Conservation (phyloP, 2,113 vertebrate genomes). For the Nibea albiflora region DNA sequence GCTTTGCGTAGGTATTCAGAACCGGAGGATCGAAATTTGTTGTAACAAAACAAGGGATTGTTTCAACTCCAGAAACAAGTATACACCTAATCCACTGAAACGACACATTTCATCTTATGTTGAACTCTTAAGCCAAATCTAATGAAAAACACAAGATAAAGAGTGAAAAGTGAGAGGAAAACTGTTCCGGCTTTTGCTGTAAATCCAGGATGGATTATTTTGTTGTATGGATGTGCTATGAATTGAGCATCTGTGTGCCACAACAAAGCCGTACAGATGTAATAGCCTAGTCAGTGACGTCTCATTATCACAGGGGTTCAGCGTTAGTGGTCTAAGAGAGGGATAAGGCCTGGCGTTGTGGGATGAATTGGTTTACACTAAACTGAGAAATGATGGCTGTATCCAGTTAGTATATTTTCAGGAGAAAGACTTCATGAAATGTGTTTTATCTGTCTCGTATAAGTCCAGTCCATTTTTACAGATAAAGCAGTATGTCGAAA, state of each 20-base stretch:
- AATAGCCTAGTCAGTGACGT: constrained; percentile 3
- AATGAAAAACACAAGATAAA: constrained; percentile 38
- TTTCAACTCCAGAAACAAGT: constrained; percentile 14
- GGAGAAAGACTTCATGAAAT: background rate
- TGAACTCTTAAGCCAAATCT: constrained; percentile 40
- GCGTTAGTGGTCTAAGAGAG: background rate
- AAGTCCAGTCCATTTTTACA: background rate
- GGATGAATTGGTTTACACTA: background rate
- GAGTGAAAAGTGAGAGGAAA: constrained; percentile 16
- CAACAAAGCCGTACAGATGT: constrained; percentile 6
- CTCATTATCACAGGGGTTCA: constrained; percentile 23
- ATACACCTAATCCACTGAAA: constrained; percentile 29
- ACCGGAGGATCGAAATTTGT: background rate
- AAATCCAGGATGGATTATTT: constrained; percentile 31
- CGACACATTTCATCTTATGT: constrained; percentile 9
- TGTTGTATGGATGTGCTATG: background rate
- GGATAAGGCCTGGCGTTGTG: background rate
- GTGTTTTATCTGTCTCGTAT: background rate
- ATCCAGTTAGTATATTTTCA: background rate
- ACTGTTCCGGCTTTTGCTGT: constrained; percentile 1
- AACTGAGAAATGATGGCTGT: background rate
- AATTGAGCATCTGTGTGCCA: constrained; percentile 19
- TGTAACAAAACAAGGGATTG: constrained; percentile 10
- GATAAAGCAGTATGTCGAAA: background rate
- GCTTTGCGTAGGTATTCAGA: background rate